These are phyloP conservation scores for Dryomyza anilis DNA, from an alignment of 2,888 invertebrate genomes.

Conservation along the genomic window DNA sequence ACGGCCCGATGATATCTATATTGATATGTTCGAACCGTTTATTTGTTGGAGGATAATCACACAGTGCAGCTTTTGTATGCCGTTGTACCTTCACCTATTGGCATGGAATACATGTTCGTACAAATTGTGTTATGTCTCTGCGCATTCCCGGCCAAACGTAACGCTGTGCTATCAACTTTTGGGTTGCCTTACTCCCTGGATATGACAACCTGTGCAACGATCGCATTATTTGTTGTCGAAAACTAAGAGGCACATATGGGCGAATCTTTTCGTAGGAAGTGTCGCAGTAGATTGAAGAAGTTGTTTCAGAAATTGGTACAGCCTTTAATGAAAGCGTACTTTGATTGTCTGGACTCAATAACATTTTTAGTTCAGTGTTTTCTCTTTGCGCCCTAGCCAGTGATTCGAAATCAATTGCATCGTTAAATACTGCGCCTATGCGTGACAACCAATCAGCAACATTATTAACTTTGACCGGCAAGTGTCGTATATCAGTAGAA, in stretches of 20 bases:
- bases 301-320: neutral
- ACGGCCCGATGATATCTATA: neutral
- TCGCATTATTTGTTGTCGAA: constrained; percentile 18
- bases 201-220: constrained; percentile 18
- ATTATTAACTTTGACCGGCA: constrained; percentile 30
- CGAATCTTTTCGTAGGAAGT: neutral
- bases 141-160: neutral
- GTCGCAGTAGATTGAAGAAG: no score
- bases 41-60: neutral
- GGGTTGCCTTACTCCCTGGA: constrained; percentile 1
- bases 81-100: neutral
- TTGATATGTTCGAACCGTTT: neutral
- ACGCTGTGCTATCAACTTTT: neutral
- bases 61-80: neutral
- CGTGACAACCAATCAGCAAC: constrained; percentile 8
- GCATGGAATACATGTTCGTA: neutral
- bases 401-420: constrained; percentile 20
- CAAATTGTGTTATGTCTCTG: neutral
- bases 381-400: constrained; percentile 22
- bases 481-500: constrained; percentile 25
- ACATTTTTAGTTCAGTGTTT: constrained; percentile 12
- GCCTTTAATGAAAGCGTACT: neutral
- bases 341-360: neutral
- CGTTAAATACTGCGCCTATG: constrained; percentile 42
- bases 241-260: constrained; percentile 21